Conservation (phyloP, 2,888 invertebrate genomes). For the Brenthis hecate region DNA sequence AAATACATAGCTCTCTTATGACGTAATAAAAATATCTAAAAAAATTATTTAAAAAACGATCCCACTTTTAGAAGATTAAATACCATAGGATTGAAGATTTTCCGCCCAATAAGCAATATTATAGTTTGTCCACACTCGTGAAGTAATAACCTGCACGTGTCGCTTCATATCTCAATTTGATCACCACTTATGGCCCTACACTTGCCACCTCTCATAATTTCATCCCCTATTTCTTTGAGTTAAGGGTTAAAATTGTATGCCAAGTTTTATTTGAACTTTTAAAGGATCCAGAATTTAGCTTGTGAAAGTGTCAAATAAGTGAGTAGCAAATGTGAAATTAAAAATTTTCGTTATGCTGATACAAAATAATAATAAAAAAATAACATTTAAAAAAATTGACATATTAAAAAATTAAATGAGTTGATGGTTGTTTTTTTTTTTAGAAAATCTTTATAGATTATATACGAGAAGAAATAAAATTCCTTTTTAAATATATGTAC, state of each 20-base stretch:
- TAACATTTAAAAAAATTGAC: no score
- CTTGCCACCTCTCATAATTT: constrained; percentile 39
- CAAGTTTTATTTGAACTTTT: constrained; percentile 43
- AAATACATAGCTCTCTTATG: no score
- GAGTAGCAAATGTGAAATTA: constrained; percentile 10
- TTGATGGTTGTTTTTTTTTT: no score
- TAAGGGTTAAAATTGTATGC: constrained; percentile 36
- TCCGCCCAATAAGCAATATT: constrained; percentile 75
- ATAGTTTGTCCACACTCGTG: constrained; percentile 76
- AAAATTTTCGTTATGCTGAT: not conserved
- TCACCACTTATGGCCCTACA: constrained; percentile 53
- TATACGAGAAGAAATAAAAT: no score
- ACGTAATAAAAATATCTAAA: no score
- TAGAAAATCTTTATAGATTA: no score
- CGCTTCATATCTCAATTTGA: constrained; percentile 76
- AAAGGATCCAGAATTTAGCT: constrained; percentile 62
- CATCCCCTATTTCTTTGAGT: constrained; percentile 9
- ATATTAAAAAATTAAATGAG: no score
- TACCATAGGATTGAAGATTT: constrained; percentile 51
- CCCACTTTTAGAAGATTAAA: no score
- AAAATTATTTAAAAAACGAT: no score
- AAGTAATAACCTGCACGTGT: constrained; percentile 78
- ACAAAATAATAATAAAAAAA: not conserved
- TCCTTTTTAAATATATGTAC: no score
- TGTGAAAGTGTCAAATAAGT: constrained; percentile 59